Evolutionary conservation across 2,888 invertebrate genomes (phyloP).

Genomic region (Saturnia japonica): DNA sequence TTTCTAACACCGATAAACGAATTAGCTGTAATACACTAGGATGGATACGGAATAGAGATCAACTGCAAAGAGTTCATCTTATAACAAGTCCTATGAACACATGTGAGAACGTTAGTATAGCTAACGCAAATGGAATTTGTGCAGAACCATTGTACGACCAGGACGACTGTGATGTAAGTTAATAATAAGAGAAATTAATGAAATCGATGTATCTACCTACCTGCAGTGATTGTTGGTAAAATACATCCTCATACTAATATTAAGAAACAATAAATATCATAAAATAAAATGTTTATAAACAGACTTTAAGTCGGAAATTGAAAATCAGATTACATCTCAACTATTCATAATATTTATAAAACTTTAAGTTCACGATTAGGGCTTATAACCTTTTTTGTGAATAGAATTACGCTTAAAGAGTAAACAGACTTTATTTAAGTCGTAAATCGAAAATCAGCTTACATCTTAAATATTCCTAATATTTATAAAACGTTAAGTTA

Average conservation of each 20-base stretch:
- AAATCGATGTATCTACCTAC: neutral
- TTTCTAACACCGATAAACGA: conserved; percentile 43
- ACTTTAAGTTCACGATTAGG: no score
- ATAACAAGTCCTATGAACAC: conserved; percentile 89
- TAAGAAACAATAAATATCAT: no score
- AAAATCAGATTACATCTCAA: no score
- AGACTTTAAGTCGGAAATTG: no score
- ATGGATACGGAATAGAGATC: conserved; percentile 92
- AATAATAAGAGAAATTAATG: neutral
- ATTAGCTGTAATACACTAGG: conserved; percentile 90
- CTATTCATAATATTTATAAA: no score
- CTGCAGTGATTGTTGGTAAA: neutral
- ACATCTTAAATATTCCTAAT: no score
- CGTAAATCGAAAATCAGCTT: no score
- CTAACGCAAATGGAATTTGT: conserved; percentile 91
- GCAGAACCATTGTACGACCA: conserved; percentile 90
- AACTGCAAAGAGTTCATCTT: conserved; percentile 90
- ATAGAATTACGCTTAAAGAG: no score
- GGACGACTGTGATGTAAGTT: conserved; percentile 91
- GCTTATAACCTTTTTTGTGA: no score
- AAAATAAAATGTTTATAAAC: no score
- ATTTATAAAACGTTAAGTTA: no score
- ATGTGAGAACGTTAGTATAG: conserved; percentile 93
- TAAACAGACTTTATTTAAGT: no score
- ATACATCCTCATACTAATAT: neutral